Percentiles rank a stretch among this genome's conserved stretches.
Evolutionary conservation across 1,140 invertebrate genomes (phyloP).

Genomic region (Lerema accius): DNA sequence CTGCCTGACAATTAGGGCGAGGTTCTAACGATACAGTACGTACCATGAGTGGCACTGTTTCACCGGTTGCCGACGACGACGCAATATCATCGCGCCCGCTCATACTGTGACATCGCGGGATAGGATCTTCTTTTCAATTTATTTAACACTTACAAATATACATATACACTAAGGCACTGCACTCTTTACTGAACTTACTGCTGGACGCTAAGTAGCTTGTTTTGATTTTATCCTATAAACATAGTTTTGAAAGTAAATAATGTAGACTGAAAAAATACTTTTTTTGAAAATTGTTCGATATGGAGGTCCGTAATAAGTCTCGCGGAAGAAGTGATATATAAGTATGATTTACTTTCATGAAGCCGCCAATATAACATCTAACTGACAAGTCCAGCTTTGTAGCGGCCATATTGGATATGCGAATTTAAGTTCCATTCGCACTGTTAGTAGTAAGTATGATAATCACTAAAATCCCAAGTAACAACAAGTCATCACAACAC

Average conservation of each 20-base stretch:
- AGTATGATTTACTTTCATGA: constrained; percentile 17
- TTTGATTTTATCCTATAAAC: constrained; percentile 30
- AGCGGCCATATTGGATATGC: constrained; percentile 63
- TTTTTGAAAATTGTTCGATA: constrained; percentile 4
- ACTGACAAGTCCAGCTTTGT: constrained; percentile 54
- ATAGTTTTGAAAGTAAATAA: constrained; percentile 1
- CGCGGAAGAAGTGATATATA: constrained; percentile 1
- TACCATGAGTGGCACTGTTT: constrained; percentile 69
- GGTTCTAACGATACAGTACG: constrained; percentile 24
- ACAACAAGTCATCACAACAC: constrained; percentile 6
- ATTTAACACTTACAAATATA: constrained; percentile 28
- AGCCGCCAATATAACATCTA: constrained; percentile 54
- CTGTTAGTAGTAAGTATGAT: constrained; percentile 11
- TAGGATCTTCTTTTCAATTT: constrained; percentile 22
- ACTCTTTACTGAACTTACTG: constrained; percentile 36
- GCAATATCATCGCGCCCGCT: constrained; percentile 66
- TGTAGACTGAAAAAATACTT: constrained; percentile 8
- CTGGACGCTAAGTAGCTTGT: constrained; percentile 35
- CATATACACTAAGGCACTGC: constrained; percentile 34
- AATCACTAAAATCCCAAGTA: constrained; percentile 35
- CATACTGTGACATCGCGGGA: constrained; percentile 66
- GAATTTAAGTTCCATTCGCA: constrained; percentile 39
- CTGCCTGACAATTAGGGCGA: no score
- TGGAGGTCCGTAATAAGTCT: constrained; percentile 13
- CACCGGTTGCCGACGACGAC: constrained; percentile 45